phyloP scores from a whole-genome alignment of 2,888 invertebrate species.

The Volucella inanis region DNA sequence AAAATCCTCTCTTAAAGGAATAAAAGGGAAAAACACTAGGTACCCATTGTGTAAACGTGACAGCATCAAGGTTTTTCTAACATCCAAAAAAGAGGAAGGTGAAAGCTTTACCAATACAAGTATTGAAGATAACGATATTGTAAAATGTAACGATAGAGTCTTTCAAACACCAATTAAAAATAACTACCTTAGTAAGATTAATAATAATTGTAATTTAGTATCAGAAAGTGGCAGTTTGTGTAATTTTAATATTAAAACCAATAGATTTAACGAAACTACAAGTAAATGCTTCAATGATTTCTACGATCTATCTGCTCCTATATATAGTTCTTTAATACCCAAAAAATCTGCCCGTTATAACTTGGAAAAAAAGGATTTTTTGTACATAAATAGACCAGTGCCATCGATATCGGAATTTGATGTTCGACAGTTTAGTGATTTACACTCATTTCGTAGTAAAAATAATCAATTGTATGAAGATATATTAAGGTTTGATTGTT shows the following conservation, averaged over 20 bases:
- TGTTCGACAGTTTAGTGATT: conserved; percentile 79
- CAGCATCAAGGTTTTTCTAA: conserved; percentile 48
- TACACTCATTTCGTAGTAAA: conserved; percentile 33
- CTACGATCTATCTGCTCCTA: conserved; percentile 3
- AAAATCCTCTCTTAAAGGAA: conserved; percentile 50
- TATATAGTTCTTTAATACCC: too few relatives aligned
- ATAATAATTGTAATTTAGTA: conserved; percentile 53
- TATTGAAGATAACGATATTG: conserved; percentile 45
- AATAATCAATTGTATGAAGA: conserved; percentile 35
- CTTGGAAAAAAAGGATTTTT: conserved; percentile 50
- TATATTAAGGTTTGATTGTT: conserved; percentile 77
- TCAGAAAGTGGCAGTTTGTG: conserved; percentile 51
- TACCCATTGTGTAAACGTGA: conserved; percentile 44
- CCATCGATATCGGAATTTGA: conserved; percentile 79
- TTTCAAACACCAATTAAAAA: conserved; percentile 44
- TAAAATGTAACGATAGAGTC: conserved; percentile 49
- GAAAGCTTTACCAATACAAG: conserved; percentile 45
- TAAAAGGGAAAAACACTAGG: neutral
- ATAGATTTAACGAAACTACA: conserved; percentile 29
- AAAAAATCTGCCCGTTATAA: neutral
- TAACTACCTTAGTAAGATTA: conserved; percentile 42
- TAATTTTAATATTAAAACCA: conserved; percentile 26
- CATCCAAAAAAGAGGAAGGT: conserved; percentile 5
- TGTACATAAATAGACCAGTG: conserved; percentile 55
- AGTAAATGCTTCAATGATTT: conserved; percentile 49